These are phyloP conservation scores for Lordiphosa stackelbergi DNA, from an alignment of 1,140 invertebrate genomes.

Conservation along the genomic window DNA sequence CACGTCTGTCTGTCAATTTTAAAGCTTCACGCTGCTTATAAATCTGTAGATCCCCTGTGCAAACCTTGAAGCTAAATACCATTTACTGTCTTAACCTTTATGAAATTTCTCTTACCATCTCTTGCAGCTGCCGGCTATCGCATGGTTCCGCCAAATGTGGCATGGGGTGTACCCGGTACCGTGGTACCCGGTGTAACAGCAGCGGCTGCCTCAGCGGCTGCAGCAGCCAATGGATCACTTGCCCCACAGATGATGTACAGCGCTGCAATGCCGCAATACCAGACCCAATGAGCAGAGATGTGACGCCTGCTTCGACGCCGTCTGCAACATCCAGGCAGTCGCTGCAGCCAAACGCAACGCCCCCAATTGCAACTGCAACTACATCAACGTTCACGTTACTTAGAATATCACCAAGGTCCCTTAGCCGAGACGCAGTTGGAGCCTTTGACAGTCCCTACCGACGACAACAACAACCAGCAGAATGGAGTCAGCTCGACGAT, in stretches of 20 bases:
- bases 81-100: neutral
- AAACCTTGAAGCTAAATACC: too few species aligned
- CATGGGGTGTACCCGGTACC: constrained; percentile 80
- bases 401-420: constrained; percentile 32
- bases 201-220: constrained; percentile 78
- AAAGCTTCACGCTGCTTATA: too few species aligned
- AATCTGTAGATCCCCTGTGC: too few species aligned
- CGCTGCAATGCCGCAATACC: constrained; percentile 88
- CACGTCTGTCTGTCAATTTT: too few species aligned
- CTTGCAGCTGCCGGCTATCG: constrained; percentile 76
- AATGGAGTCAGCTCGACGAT: constrained; percentile 2
- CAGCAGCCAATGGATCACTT: constrained; percentile 78
- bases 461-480: constrained; percentile 15
- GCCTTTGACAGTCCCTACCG: constrained; percentile 10
- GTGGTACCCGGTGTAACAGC: constrained; percentile 79
- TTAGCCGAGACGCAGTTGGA: constrained; percentile 18
- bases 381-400: constrained; percentile 37
- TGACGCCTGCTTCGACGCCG: constrained; percentile 73
- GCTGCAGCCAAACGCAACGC: constrained; percentile 28
- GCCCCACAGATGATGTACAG: constrained; percentile 84
- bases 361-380: constrained; percentile 26
- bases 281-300: constrained; percentile 82
- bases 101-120: constrained; percentile 16
- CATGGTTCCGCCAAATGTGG: constrained; percentile 78
- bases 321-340: constrained; percentile 61